phyloP scores from a whole-genome alignment of 2,888 invertebrate genomes.

The Pseudococcus longispinus region DNA sequence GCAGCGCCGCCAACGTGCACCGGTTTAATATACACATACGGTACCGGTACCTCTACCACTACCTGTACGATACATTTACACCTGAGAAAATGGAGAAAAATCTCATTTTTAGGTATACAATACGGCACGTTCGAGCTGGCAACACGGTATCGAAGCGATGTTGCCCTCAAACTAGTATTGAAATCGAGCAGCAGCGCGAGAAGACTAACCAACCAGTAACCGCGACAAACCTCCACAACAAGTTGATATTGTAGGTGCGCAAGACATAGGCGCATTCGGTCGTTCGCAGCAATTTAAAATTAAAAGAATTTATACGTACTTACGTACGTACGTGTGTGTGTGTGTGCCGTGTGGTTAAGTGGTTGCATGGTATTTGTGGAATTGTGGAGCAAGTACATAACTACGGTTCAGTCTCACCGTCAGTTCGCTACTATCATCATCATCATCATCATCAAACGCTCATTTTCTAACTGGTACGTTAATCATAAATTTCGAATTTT shows the following conservation, averaged over 20 bases:
- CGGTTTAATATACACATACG: too few relatives aligned
- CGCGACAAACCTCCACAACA: conserved; percentile 30
- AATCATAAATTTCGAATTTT: not conserved
- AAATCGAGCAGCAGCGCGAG: not conserved
- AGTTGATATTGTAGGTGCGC: conserved; percentile 50
- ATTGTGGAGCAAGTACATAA: not conserved
- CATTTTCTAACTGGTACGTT: not conserved
- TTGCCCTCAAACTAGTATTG: not conserved
- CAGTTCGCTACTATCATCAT: not conserved
- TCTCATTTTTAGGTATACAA: conserved; percentile 29
- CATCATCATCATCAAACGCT: not conserved
- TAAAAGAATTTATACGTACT: not conserved
- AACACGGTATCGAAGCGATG: not conserved
- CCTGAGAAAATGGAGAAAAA: not conserved
- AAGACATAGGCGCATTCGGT: conserved; percentile 8
- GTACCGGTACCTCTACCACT: too few relatives aligned
- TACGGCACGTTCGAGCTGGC: not conserved
- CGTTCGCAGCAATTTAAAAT: conserved; percentile 37
- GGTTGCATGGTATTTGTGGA: not conserved
- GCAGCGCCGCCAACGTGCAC: too few relatives aligned
- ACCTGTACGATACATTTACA: not conserved
- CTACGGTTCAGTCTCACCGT: not conserved
- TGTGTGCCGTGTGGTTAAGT: not conserved
- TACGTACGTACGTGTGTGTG: too few relatives aligned
- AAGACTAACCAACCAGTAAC: not conserved